Evolutionary conservation across 2,888 invertebrate genomes (phyloP).

Genomic region (Lasioglossum marginatum): DNA sequence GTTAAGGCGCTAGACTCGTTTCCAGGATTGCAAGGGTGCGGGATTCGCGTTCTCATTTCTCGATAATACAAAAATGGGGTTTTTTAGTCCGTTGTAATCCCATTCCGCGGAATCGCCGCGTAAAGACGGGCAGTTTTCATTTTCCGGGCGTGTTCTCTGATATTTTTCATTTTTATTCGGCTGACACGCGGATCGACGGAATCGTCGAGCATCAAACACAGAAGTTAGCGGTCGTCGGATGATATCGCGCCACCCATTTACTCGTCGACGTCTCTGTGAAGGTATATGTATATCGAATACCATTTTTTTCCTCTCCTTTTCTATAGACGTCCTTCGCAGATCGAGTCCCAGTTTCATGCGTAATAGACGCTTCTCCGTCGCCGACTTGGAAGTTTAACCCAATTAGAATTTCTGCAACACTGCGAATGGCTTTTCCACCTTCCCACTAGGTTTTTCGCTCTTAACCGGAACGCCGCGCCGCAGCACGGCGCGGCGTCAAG

Average conservation of each 20-base stretch:
- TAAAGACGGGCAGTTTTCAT: background rate
- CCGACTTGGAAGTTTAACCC: conserved; percentile 47
- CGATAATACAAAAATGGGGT: too few species aligned
- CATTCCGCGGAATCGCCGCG: too few species aligned
- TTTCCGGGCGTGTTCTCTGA: background rate
- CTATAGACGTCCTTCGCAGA: conserved; percentile 46
- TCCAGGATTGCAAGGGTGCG: too few species aligned
- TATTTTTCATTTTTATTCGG: background rate
- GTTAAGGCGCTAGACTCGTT: too few species aligned
- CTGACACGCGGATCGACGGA: background rate
- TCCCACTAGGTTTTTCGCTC: background rate
- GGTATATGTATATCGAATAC: conserved; percentile 3
- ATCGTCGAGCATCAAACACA: background rate
- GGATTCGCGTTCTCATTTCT: too few species aligned
- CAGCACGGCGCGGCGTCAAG: background rate
- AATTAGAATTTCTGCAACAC: conserved; percentile 53
- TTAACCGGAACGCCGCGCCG: background rate
- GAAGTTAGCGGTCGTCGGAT: background rate
- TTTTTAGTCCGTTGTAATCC: too few species aligned
- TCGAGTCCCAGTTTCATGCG: conserved; percentile 51
- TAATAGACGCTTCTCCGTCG: conserved; percentile 27
- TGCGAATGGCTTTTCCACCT: background rate
- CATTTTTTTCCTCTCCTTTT: conserved; percentile 30
- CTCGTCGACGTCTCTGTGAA: background rate
- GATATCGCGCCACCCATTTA: background rate